A percentile compares a stretch with the other conserved stretches of the same genome.
Conservation (phyloP, 2,888 invertebrate genomes). For the Brachycybe producta region DNA sequence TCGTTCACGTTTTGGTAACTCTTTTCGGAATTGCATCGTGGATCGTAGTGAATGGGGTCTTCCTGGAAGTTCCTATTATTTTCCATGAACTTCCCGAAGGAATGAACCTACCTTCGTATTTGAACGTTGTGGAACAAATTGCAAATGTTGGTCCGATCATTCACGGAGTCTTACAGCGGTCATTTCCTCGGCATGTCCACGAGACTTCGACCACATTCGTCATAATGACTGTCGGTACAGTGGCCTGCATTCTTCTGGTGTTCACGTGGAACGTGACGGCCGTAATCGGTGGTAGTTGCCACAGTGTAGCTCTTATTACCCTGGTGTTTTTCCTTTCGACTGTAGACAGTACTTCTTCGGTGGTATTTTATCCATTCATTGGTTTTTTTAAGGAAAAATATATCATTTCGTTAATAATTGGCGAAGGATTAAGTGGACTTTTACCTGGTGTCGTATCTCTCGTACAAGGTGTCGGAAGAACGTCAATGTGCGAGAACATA, state of each 20-base stretch:
- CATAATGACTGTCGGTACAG: conserved; percentile 36
- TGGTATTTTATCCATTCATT: conserved; percentile 75
- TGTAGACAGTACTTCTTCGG: conserved; percentile 75
- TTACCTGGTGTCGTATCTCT: conserved; percentile 64
- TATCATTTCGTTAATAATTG: conserved; percentile 65
- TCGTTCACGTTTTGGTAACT: conserved; percentile 56
- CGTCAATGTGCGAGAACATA: conserved; percentile 32
- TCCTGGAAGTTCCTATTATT: conserved; percentile 74
- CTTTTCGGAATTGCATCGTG: conserved; percentile 65
- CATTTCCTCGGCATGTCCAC: conserved; percentile 26
- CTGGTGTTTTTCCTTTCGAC: conserved; percentile 53
- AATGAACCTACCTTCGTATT: conserved; percentile 72
- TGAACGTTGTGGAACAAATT: conserved; percentile 64
- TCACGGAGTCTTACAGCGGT: conserved; percentile 38
- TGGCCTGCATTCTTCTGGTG: conserved; percentile 35
- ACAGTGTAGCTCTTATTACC: conserved; percentile 42
- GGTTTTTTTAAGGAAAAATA: conserved; percentile 52
- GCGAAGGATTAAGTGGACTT: conserved; percentile 69
- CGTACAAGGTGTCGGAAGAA: conserved; percentile 66
- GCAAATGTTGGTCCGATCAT: conserved; percentile 67
- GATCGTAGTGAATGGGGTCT: conserved; percentile 78
- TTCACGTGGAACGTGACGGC: conserved; percentile 44
- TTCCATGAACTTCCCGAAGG: conserved; percentile 68
- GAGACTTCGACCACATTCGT: conserved; percentile 37
- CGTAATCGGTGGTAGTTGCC: conserved; percentile 39